Evolutionary conservation across 1,140 invertebrate species (phyloP).

Genomic region (Venustaconcha ellipsiformis): DNA sequence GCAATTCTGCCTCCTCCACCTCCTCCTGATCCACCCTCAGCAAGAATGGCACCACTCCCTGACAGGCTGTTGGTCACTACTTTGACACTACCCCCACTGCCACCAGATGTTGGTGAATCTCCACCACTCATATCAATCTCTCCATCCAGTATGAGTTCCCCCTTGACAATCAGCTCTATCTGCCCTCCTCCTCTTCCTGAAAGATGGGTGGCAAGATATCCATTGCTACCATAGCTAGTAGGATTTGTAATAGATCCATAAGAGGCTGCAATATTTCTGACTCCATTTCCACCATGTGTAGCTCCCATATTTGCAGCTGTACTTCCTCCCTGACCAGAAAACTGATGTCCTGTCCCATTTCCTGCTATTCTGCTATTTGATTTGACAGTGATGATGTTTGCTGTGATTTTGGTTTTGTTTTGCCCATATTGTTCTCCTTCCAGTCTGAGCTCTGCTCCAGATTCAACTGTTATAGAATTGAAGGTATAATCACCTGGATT

Average conservation of each 20-base stretch:
- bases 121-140: conserved; percentile 50
- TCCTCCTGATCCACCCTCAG: conserved; percentile 44
- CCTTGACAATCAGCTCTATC: conserved; percentile 34
- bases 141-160: conserved; percentile 40
- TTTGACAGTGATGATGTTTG: conserved; percentile 41
- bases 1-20: conserved; percentile 53
- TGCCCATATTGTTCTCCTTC: conserved; percentile 38
- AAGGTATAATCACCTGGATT: conserved; percentile 37
- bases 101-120: conserved; percentile 22
- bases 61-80: conserved; percentile 29
- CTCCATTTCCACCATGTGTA: conserved; percentile 45
- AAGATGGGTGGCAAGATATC: conserved; percentile 31
- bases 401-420: conserved; percentile 43
- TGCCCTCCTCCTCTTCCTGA: conserved; percentile 52
- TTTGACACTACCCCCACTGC: conserved; percentile 48
- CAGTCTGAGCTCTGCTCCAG: conserved; percentile 40
- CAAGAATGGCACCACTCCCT: conserved; percentile 39
- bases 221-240: conserved; percentile 51
- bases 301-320: conserved; percentile 30
- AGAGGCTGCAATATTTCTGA: conserved; percentile 25
- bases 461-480: conserved; percentile 39
- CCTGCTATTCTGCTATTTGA: conserved; percentile 40
- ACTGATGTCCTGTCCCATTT: conserved; percentile 40
- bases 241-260: conserved; percentile 48
- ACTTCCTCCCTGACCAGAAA: conserved; percentile 37